These are phyloP conservation scores for Meriones psammophilus DNA, from an alignment of 2,797 vertebrate species.

Conservation along the genomic window DNA sequence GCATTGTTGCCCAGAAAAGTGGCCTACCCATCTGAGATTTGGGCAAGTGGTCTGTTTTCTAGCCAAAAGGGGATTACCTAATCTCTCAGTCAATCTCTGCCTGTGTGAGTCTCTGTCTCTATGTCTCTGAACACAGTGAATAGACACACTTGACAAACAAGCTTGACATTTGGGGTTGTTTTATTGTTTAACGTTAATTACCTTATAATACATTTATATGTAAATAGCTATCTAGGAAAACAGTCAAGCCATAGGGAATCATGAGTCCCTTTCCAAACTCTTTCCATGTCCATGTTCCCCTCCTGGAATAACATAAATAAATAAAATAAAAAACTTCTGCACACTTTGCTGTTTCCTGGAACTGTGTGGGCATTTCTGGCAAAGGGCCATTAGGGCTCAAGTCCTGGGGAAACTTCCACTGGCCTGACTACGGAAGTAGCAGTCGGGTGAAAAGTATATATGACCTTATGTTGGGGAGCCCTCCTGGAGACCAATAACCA, in stretches of 20 bases:
- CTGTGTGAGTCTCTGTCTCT: too few species aligned
- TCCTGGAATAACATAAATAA: background rate
- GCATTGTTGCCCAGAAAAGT: too few species aligned
- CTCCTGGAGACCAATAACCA: too few species aligned
- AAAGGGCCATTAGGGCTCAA: too few species aligned
- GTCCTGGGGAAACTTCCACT: too few species aligned
- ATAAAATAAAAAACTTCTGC: background rate
- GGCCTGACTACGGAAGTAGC: too few species aligned
- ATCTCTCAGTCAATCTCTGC: too few species aligned
- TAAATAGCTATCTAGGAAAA: background rate
- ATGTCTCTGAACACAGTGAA: background rate
- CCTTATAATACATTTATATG: background rate
- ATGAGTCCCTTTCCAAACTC: background rate
- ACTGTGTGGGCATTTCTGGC: background rate
- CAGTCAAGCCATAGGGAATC: background rate
- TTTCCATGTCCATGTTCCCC: background rate
- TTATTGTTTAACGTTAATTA: background rate
- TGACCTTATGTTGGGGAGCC: too few species aligned
- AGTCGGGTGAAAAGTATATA: too few species aligned
- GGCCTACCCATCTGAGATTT: background rate
- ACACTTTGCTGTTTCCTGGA: background rate
- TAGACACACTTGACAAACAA: background rate
- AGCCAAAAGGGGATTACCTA: background rate
- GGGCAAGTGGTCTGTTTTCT: background rate
- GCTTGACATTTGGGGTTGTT: background rate